Evolutionary conservation across 1,140 invertebrate species (phyloP), one percentile per base, ranked within the genome.

Genomic region (Homalodisca vitripennis): DNA sequence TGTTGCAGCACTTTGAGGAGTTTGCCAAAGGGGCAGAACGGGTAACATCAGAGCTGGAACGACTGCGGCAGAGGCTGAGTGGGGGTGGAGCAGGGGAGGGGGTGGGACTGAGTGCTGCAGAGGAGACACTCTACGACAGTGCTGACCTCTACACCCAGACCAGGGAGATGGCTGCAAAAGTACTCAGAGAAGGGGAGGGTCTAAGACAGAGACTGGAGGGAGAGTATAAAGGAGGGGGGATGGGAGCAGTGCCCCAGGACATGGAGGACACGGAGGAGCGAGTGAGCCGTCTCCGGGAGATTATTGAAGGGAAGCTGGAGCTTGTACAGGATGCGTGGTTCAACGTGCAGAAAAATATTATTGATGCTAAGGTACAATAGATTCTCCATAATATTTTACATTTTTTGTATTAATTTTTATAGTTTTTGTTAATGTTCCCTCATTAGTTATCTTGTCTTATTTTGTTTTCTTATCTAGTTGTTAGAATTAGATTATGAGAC

Each of bases 1-100:
- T n/a, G n/a, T n/a, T n/a, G 0, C 73, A 89, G 87, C 82, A 83
- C 80, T 82, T 88, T 22, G 87, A 89, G 73, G 84, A 85, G 72
- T 88, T 86, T 72, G 80, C 80, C 63, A 83, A 80, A 53, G 82
- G 83, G 67, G 82, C 84, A 32, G 79, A 80, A 20, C 76, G 81
- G 17, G 82, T 83, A 0, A 72, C 86, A 27, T 78, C 76, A 17
- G 83, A 84, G 71, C 82, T 89, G 78, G 82, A 85, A 26, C 80
- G 84, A 68, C 74, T 89, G 31, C 77, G 82, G 66, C 78, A 81
- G 71, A 79, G 81, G 71, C 75, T 88, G 34, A 71, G 48, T 0
- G 72, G 73, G 13, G 66, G 48, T 0, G 55, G 10, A n/a, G 47
- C 47, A 55, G 65, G 14, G 2, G 68, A 68, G 2, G 34, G 32